Percentiles rank a stretch among this genome's conserved stretches.
These are phyloP conservation scores for Machaerirhynchus nigripectus DNA, from an alignment of 2,113 vertebrate genomes.

Conservation along the genomic window DNA sequence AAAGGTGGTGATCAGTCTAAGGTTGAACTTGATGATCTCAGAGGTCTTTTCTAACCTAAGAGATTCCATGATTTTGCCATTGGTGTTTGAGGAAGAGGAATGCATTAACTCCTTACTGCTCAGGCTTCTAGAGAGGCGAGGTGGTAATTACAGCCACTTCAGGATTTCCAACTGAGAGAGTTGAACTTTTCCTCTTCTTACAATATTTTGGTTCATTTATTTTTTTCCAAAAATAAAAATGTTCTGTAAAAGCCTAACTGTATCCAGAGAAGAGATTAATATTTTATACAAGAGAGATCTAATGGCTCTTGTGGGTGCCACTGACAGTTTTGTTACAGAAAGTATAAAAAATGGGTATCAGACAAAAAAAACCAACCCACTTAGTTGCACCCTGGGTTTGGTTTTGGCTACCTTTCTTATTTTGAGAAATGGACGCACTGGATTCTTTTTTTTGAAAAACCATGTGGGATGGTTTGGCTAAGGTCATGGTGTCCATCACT, in stretches of 20 bases:
- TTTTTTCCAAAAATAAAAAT: background rate
- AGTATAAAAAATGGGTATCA: background rate
- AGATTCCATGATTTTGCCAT: background rate
- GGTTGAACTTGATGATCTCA: background rate
- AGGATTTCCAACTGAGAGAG: background rate
- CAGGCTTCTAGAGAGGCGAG: background rate
- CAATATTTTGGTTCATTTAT: background rate
- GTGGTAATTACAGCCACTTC: background rate
- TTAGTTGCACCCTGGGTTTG: background rate
- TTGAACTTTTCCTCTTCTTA: accelerated
- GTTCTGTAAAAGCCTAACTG: background rate
- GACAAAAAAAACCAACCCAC: background rate
- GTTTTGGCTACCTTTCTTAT: background rate
- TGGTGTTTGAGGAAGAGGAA: background rate
- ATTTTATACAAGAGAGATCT: background rate
- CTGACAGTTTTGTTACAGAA: background rate
- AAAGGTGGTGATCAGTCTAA: background rate
- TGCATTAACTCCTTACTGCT: background rate
- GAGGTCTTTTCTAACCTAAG: background rate
- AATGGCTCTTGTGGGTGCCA: accelerated
- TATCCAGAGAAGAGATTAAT: background rate
- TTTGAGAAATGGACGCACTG: background rate
- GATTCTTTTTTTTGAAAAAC: background rate
- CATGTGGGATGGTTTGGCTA: background rate
- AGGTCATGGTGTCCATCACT: accelerated